Evolutionary conservation across 92 coral and sea anemone species (phyloP), one percentile per base, ranked within the genome.

Genomic region (Nematostella vectensis): DNA sequence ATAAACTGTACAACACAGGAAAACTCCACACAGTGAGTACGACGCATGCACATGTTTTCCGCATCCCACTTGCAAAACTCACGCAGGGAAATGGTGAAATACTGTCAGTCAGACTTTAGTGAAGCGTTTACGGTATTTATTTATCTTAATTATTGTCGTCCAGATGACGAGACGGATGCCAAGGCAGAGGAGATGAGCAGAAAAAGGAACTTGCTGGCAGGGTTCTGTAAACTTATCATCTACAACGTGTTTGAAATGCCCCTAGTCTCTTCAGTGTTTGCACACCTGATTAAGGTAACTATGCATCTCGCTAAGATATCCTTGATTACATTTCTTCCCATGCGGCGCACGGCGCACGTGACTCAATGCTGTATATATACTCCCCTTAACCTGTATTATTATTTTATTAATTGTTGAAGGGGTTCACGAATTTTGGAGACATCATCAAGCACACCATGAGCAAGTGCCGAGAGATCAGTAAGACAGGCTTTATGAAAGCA

Each of bases 351-450:
- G n/a, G n/a, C n/a, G n/a, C n/a, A n/a, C n/a, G n/a, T n/a, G n/a
- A n/a, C n/a, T n/a, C n/a, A n/a, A n/a, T n/a, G n/a, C n/a, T n/a
- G n/a, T n/a, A n/a, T n/a, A n/a, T n/a, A n/a, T n/a, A n/a, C n/a
- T n/a, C n/a, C n/a, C n/a, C n/a, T 33, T 15, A 33, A 6, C 40
- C 40, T 33, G 8, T 15, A 33, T 33, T 33, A 15, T 33, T 33
- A 6, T 6, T 33, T 33, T 33, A 15, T 33, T 15, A 6, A 6
- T 15, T 33, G 40, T 33, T 33, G 40, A 50, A 58, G 98, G 96
- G 74, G 4, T 86, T 81, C 78, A 82, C 91, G 49, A 78, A 91
- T 69, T 91, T 50, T 75, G 98, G 98, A 45, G 98, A 86, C 45
- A 54, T 91, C 56, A 86, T 91, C 47, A 88, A 88, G 51, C 69